Percentiles rank a stretch among this genome's conserved stretches.
Evolutionary conservation across 2,888 invertebrate species (phyloP).

Genomic region (Ypsolopha sequella): DNA sequence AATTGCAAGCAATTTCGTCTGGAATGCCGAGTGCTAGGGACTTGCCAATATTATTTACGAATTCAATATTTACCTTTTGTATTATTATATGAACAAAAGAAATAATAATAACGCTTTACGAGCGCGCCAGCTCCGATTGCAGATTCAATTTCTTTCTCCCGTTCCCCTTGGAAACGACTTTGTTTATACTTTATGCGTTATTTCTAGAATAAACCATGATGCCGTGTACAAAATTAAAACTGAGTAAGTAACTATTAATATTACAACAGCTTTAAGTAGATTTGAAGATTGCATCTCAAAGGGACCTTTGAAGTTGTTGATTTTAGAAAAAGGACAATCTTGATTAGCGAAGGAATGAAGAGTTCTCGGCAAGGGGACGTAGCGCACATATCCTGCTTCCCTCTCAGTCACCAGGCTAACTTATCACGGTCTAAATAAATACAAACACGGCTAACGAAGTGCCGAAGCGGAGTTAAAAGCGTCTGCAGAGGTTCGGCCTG

Average conservation of each 20-base stretch:
- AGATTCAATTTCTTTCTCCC: slow-evolving; percentile 41
- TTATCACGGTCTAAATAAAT: slow-evolving; percentile 63
- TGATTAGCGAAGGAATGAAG: slow-evolving; percentile 19
- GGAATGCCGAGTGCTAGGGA: slow-evolving; percentile 1
- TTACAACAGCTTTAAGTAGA: neutral
- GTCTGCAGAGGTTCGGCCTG: slow-evolving; percentile 39
- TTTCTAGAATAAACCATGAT: slow-evolving; percentile 34
- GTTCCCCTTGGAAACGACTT: slow-evolving; percentile 3
- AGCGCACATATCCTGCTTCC: slow-evolving; percentile 47
- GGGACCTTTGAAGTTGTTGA: slow-evolving; percentile 2
- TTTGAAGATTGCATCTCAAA: neutral
- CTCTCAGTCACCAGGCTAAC: slow-evolving; percentile 46
- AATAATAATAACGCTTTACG: slow-evolving; percentile 30
- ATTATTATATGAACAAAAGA: slow-evolving; percentile 30
- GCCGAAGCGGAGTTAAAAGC: slow-evolving; percentile 63
- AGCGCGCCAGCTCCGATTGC: slow-evolving; percentile 31
- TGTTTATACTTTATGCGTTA: slow-evolving; percentile 30
- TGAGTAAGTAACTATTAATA: neutral
- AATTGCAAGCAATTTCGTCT: slow-evolving; percentile 6
- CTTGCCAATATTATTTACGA: slow-evolving; percentile 4
- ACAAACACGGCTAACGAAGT: slow-evolving; percentile 62
- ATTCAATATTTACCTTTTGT: slow-evolving; percentile 12
- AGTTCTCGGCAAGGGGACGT: slow-evolving; percentile 16
- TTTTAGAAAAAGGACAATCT: slow-evolving; percentile 7
- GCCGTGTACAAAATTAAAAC: neutral